Percentiles rank a stretch among this genome's conserved stretches.
Evolutionary conservation across 1,140 invertebrate species (phyloP).

Genomic region (Lithobius niger): DNA sequence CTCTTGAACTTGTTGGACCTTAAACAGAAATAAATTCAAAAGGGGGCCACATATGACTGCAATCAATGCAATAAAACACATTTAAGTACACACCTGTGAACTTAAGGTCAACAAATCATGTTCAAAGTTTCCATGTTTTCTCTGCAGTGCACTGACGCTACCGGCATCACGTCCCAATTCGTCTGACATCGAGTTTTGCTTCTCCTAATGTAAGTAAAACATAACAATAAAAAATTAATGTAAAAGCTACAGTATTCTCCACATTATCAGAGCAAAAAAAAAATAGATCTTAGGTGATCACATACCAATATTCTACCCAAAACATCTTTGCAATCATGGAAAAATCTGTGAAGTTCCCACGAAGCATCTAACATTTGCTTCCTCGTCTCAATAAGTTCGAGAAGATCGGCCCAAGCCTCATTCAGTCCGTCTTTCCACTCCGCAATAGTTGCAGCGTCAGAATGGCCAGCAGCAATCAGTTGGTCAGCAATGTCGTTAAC

Average conservation of each 20-base stretch:
- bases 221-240: neutral
- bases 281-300: slow-evolving; percentile 11
- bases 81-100: slow-evolving; percentile 48
- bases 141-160: slow-evolving; percentile 81
- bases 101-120: slow-evolving; percentile 88
- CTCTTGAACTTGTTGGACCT: slow-evolving; percentile 80
- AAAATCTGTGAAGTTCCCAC: slow-evolving; percentile 96
- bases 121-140: slow-evolving; percentile 91
- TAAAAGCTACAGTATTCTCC: slow-evolving; percentile 4
- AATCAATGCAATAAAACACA: slow-evolving; percentile 18
- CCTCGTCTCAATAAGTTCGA: slow-evolving; percentile 95
- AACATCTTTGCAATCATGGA: slow-evolving; percentile 99
- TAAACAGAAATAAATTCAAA: too few relatives aligned
- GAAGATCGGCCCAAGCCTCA: slow-evolving; percentile 95
- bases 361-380: slow-evolving; percentile 93
- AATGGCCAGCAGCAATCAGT: slow-evolving; percentile 86
- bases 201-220: slow-evolving; percentile 37
- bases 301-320: slow-evolving; percentile 78
- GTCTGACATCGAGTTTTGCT: slow-evolving; percentile 93
- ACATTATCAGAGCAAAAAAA: neutral
- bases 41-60: too few relatives aligned
- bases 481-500: slow-evolving; percentile 94
- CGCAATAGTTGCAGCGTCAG: slow-evolving; percentile 93
- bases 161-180: slow-evolving; percentile 95
- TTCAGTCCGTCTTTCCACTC: slow-evolving; percentile 98